These are phyloP conservation scores for Stegostoma tigrinum DNA, from an alignment of 2,113 vertebrate species.

Conservation along the genomic window DNA sequence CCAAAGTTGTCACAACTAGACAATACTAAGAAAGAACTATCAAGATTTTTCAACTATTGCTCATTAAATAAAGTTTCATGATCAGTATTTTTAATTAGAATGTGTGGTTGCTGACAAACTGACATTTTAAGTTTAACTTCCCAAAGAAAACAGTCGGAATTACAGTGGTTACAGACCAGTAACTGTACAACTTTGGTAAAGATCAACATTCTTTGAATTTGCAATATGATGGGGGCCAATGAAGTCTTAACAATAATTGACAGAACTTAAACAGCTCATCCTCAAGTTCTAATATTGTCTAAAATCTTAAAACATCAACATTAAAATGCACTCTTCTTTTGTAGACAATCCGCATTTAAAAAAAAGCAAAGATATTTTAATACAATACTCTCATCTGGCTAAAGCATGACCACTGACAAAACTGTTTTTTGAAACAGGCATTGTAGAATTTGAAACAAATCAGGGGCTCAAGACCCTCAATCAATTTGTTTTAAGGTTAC, in stretches of 20 bases:
- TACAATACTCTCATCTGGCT: conserved; percentile 20
- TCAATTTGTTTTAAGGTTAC: not conserved
- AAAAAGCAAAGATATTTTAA: conserved; percentile 34
- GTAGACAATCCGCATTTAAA: conserved; percentile 2
- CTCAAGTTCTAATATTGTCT: not conserved
- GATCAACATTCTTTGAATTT: conserved; percentile 32
- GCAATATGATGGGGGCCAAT: conserved; percentile 27
- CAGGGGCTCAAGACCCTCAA: not conserved
- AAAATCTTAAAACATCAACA: conserved; percentile 22
- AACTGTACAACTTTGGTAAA: conserved; percentile 34
- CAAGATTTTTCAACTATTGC: conserved; percentile 25
- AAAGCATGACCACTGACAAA: not conserved
- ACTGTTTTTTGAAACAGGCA: not conserved
- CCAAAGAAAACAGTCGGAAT: not conserved
- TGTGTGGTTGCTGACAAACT: conserved; percentile 19
- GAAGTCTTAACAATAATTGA: not conserved
- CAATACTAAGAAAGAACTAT: not conserved
- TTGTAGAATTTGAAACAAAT: conserved; percentile 27
- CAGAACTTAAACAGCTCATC: conserved; percentile 13
- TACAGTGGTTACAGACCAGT: conserved; percentile 34
- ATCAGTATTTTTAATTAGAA: conserved; percentile 35
- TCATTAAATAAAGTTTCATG: conserved; percentile 29
- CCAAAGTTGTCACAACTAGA: not conserved
- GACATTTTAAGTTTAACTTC: not conserved
- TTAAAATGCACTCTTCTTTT: conserved; percentile 20